Evolutionary conservation across 2,113 vertebrate genomes (phyloP).

Genomic region (Dicrurus megarhynchus): DNA sequence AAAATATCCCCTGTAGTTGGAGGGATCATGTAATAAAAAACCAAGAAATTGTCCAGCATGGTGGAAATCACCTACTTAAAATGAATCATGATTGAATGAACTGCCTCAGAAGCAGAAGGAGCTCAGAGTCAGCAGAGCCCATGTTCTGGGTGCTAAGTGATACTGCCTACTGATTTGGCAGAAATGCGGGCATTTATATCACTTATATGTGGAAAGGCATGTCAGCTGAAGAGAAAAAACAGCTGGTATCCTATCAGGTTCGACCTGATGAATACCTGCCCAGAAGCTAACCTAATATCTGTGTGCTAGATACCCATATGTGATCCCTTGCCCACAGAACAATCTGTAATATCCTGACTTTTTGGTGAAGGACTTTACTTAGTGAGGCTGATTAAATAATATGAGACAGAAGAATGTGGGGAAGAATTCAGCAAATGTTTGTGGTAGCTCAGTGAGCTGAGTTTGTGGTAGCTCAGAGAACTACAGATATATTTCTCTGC

Average conservation of each 20-base stretch:
- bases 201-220: not conserved
- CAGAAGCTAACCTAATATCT: not conserved
- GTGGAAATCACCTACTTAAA: constrained; percentile 31
- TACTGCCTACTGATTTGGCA: not conserved
- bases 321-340: not conserved
- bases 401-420: not conserved
- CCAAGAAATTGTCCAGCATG: not conserved
- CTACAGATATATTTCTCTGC: not conserved
- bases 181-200: not conserved
- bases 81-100: not conserved
- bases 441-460: not conserved
- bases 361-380: not conserved
- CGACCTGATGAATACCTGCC: not conserved
- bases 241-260: not conserved
- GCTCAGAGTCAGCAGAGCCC: not conserved
- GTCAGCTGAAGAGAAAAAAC: not conserved
- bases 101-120: not conserved
- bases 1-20: not conserved
- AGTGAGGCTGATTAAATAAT: not conserved
- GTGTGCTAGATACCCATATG: not conserved
- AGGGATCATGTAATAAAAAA: not conserved
- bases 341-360: not conserved
- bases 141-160: not conserved
- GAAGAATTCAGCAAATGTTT: not conserved
- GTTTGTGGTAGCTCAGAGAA: not conserved